These are phyloP conservation scores for Hucho hucho DNA, from an alignment of 2,113 vertebrate genomes.

Conservation along the genomic window DNA sequence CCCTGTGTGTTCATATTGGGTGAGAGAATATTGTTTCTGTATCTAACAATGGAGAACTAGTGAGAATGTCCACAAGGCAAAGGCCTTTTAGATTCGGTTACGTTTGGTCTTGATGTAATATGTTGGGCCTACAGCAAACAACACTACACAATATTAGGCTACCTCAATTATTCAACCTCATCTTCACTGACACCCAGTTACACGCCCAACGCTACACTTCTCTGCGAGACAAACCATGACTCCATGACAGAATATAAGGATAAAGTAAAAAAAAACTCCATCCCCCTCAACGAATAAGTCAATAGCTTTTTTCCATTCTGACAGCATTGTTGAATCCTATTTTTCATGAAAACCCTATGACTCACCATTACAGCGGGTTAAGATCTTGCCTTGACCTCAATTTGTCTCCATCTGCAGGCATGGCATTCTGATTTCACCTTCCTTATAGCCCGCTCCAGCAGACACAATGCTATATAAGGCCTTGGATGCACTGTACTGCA, in stretches of 20 bases:
- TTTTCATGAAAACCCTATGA: neutral
- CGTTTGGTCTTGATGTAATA: too few relatives aligned
- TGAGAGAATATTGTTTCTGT: too few relatives aligned
- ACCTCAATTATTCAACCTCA: too few relatives aligned
- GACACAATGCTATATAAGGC: conserved; percentile 61
- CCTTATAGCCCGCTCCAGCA: conserved; percentile 27
- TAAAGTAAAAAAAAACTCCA: neutral
- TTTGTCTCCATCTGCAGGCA: conserved; percentile 13
- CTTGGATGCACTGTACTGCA: conserved; percentile 26
- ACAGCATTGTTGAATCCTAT: neutral
- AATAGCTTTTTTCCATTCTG: neutral
- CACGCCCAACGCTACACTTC: too few relatives aligned
- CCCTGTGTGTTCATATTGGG: neutral
- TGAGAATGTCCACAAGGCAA: too few relatives aligned
- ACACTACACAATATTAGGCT: too few relatives aligned
- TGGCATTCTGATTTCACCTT: conserved; percentile 30
- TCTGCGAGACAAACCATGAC: too few relatives aligned
- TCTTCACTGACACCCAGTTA: too few relatives aligned
- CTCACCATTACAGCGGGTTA: neutral
- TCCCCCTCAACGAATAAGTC: neutral
- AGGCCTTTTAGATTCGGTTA: too few relatives aligned
- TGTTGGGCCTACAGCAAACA: too few relatives aligned
- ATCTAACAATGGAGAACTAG: too few relatives aligned
- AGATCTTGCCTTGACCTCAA: neutral
- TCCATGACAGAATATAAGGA: too few relatives aligned